Evolutionary conservation across 1,140 invertebrate genomes (phyloP), one percentile per base, ranked within the genome.

Genomic region (Oncopodura yosiiana): DNA sequence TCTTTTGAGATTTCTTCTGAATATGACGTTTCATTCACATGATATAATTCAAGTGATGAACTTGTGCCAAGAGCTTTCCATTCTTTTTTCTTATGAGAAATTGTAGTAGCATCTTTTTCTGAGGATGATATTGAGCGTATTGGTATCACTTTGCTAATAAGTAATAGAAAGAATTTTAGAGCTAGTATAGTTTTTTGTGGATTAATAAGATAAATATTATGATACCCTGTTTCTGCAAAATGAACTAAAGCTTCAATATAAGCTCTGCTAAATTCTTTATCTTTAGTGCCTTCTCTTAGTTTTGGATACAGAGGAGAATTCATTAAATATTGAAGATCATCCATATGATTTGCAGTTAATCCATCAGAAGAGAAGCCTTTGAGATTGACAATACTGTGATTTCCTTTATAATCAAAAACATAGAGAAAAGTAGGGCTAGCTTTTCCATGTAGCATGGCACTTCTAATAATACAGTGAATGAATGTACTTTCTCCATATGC

Each of bases 321-420:
- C 27, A 56, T 49, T 14, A 50, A 18, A 18, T 44, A 56, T 49
- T 56, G 54, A 1, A 51, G 19, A 18, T 56, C 54, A n/a, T 56
- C 54, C 49, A 56, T 50, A 19, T 56, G 54, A 30, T 56, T 56
- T 3, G 41, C 29, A 53, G 37, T 41, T 29, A 56, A 51, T n/a
- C 41, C 54, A 3, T 43, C 23, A 18, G n/a, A 44, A 1, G 54
- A 30, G 29, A 43, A 12, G 12, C 54, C 48, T 18, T 27, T 44
- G 18, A 50, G n/a, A 34, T 38, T 56, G 3, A 56, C 27, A 44
- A 56, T 50, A 21, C 48, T 51, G 41, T 51, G 29, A 9, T n/a
- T 11, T 11, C 54, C 54, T 30, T 56, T 32, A 24, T 56, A 56
- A 14, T 26, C 34, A 30, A 56, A 56, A 14, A 45, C 36, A 21